A percentile compares a stretch with the other conserved stretches of the same genome.
These are phyloP conservation scores for Echinops telfairi DNA, from an alignment of 2,113 vertebrate genomes.

Conservation along the genomic window DNA sequence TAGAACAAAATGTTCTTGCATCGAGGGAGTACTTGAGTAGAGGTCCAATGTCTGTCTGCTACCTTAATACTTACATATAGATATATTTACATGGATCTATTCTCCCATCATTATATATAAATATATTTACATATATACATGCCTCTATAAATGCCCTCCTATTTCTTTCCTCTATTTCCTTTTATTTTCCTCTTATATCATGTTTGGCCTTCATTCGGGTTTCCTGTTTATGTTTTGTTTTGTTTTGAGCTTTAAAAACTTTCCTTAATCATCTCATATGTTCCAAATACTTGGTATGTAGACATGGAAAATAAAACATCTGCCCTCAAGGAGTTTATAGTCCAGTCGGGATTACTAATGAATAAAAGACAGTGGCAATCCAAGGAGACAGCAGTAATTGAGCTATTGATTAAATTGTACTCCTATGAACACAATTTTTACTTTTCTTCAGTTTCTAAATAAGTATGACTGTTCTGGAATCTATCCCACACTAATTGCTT, in stretches of 20 bases:
- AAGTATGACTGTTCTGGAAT: constrained; percentile 58
- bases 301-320: not conserved
- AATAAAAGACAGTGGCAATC: not conserved
- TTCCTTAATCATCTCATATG: not conserved
- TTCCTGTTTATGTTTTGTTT: no score
- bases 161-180: no score
- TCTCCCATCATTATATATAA: no score
- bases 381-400: not conserved
- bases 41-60: no score
- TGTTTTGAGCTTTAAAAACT: not conserved
- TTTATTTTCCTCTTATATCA: no score
- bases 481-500: constrained; percentile 79
- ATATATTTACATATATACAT: no score
- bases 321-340: not conserved
- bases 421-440: not conserved
- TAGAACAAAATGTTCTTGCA: no score
- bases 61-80: no score
- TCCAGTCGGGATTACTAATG: not conserved
- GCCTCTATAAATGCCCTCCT: no score
- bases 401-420: constrained; percentile 46
- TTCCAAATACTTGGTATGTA: not conserved
- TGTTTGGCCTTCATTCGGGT: no score
- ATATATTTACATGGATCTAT: no score
- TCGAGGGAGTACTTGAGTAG: no score
- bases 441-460: constrained; percentile 28